Percentiles rank a stretch among this genome's conserved stretches.
Conservation (phyloP, 2,113 vertebrate species). For the Cettia cetti region DNA sequence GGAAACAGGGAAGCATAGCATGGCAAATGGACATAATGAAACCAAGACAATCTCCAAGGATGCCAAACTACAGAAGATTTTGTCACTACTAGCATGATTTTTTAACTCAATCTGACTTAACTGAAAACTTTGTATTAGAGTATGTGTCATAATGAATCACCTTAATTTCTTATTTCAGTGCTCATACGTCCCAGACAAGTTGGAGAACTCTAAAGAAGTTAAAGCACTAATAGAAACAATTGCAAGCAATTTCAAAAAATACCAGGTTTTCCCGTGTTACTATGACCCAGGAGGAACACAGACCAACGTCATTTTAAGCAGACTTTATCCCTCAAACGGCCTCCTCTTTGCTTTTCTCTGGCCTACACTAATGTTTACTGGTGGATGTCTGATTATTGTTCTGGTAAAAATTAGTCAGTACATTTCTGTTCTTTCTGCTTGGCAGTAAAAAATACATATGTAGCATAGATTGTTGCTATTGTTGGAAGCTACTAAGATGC, state of each 20-base stretch:
- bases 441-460: constrained; percentile 32
- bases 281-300: constrained; percentile 51
- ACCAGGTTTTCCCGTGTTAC: constrained; percentile 66
- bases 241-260: constrained; percentile 59
- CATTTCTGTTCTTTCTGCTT: constrained; percentile 72
- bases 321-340: constrained; percentile 58
- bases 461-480: background rate
- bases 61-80: background rate
- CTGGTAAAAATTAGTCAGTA: constrained; percentile 80
- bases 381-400: constrained; percentile 72
- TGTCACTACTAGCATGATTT: background rate
- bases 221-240: constrained; percentile 59
- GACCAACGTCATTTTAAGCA: constrained; percentile 60
- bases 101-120: background rate
- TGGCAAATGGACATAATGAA: background rate
- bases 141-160: background rate
- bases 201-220: constrained; percentile 56
- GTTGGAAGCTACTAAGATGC: background rate
- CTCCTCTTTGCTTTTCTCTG: constrained; percentile 72
- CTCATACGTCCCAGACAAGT: constrained; percentile 68
- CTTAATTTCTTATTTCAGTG: constrained; percentile 68
- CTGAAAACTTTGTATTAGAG: background rate
- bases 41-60: background rate
- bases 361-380: constrained; percentile 74
- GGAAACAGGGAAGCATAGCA: background rate